Conservation (phyloP, 2,888 invertebrate species). For the Erebia epiphron region DNA sequence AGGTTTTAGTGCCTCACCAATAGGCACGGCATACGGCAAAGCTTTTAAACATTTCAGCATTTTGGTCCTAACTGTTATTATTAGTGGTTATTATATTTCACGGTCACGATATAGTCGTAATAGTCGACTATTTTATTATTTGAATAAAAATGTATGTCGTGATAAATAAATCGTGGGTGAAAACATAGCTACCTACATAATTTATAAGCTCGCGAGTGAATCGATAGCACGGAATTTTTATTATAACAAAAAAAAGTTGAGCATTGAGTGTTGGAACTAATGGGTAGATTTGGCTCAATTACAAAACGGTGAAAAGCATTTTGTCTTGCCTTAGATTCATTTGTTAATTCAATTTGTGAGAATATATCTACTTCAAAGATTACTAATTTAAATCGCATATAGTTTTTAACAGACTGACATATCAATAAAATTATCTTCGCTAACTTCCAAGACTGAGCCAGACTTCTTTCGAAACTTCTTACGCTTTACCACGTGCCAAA, state of each 20-base stretch:
- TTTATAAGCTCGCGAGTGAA: conserved; percentile 1
- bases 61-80: not conserved
- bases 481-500: conserved; percentile 54
- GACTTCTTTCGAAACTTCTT: conserved; percentile 52
- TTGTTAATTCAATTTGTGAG: not conserved
- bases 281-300: not conserved
- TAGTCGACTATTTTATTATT: not conserved
- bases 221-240: conserved; percentile 19
- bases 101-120: not conserved
- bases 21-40: not conserved
- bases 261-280: not conserved
- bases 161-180: not conserved
- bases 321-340: not conserved
- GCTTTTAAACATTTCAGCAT: not conserved
- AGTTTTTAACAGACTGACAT: conserved; percentile 60
- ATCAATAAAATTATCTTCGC: conserved; percentile 65
- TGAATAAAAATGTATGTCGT: not conserved
- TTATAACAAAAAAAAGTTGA: not conserved
- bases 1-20: conserved; percentile 6
- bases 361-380: not conserved
- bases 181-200: not conserved
- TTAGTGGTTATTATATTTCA: conserved; percentile 3
- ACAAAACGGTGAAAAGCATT: not conserved
- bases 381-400: not conserved
- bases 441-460: conserved; percentile 70